phyloP scores from a whole-genome alignment of 1,140 invertebrate species.

The Sweltsa coloradensis region DNA sequence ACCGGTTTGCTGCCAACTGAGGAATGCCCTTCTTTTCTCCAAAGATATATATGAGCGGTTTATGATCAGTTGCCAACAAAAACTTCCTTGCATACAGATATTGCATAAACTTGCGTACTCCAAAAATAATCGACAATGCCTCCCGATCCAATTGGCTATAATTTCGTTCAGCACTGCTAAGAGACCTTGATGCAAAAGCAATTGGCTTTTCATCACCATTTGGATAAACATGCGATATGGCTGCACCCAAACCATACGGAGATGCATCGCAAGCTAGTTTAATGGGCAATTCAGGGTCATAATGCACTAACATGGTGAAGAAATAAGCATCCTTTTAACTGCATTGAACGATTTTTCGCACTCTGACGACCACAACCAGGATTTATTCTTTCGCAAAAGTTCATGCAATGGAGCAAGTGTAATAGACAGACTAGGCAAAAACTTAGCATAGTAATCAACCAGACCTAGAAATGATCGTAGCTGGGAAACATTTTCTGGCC shows the following conservation, averaged over 20 bases:
- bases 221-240: constrained; percentile 27
- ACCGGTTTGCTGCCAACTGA: constrained; percentile 19
- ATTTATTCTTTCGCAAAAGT: constrained; percentile 20
- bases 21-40: constrained; percentile 18
- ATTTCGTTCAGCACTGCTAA: constrained; percentile 31
- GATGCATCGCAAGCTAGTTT: constrained; percentile 32
- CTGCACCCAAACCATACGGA: constrained; percentile 29
- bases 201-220: constrained; percentile 32
- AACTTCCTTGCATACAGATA: constrained; percentile 29
- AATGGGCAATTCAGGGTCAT: constrained; percentile 32
- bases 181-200: constrained; percentile 31
- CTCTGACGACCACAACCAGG: constrained; percentile 18
- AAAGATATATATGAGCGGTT: constrained; percentile 25
- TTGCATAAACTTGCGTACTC: constrained; percentile 35
- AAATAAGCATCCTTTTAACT: not conserved
- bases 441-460: constrained; percentile 24
- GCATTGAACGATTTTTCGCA: not conserved
- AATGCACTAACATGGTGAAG: constrained; percentile 24
- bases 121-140: constrained; percentile 33
- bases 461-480: constrained; percentile 22
- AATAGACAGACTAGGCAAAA: constrained; percentile 20
- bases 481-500: constrained; percentile 18
- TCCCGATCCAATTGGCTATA: constrained; percentile 41
- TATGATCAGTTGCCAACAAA: constrained; percentile 28
- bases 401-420: constrained; percentile 20